Evolutionary conservation across 1,140 invertebrate genomes (phyloP).

Genomic region (Cyrtorhinus lividipennis): DNA sequence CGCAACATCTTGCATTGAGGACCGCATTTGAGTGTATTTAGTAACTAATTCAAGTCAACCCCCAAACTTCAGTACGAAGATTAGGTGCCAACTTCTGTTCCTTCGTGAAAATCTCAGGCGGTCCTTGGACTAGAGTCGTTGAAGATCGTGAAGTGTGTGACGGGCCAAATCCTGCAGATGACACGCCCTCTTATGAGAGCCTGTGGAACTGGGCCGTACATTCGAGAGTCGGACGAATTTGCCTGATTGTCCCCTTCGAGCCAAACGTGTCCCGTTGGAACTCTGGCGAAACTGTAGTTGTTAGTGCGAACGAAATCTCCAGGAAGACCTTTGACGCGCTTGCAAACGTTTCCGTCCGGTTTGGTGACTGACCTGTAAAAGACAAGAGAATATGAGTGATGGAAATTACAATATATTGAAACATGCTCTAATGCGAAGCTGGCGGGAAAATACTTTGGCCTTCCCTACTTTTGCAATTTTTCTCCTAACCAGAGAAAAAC

Average conservation of each 20-base stretch:
- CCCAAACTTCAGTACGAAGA: no score
- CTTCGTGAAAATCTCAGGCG: no score
- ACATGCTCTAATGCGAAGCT: no score
- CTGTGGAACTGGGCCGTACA: conserved; percentile 74
- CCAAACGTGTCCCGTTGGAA: conserved; percentile 76
- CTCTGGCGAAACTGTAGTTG: conserved; percentile 37
- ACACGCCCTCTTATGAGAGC: conserved; percentile 58
- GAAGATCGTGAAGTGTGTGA: conserved; percentile 26
- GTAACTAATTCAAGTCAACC: no score
- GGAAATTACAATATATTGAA: no score
- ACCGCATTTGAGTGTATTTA: no score
- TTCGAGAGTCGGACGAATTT: conserved; percentile 77
- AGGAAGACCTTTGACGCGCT: conserved; percentile 58
- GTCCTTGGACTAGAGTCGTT: conserved; percentile 60
- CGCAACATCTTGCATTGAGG: no score
- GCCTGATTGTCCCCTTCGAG: conserved; percentile 78
- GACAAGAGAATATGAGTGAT: conserved; percentile 30
- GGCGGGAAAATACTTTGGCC: no score
- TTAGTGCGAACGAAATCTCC: conserved; percentile 51
- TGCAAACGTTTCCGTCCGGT: conserved; percentile 68
- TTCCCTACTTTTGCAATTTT: no score
- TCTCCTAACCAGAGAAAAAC: no score
- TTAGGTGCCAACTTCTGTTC: no score
- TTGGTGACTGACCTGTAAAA: conserved; percentile 45
- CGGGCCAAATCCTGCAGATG: conserved; percentile 40